Percentiles rank a stretch among this genome's conserved stretches.
Conservation (phyloP, 2,113 vertebrate species). For the Ailurus styani region DNA sequence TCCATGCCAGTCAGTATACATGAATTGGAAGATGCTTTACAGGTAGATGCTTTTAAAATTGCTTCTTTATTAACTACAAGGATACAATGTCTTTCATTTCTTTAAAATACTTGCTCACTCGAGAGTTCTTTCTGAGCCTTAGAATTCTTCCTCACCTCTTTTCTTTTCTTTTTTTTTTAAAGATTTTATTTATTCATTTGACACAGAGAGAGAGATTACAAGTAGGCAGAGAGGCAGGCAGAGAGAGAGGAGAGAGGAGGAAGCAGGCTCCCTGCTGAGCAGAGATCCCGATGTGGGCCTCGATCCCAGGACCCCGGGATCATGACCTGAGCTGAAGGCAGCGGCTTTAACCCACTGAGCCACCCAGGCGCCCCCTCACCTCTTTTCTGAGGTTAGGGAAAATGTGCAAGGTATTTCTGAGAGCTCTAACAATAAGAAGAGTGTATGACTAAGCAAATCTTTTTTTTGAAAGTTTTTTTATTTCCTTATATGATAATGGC, state of each 20-base stretch:
- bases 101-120: background rate
- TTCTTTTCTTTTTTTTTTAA: too few species aligned
- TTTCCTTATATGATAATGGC: background rate
- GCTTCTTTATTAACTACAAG: background rate
- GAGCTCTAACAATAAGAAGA: background rate
- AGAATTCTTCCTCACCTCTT: background rate
- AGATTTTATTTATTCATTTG: too few species aligned
- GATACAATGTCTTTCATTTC: constrained; percentile 12
- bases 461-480: background rate
- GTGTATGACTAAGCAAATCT: background rate
- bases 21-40: background rate
- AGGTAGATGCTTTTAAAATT: constrained; percentile 13
- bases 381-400: background rate
- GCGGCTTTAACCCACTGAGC: too few species aligned
- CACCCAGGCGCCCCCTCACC: too few species aligned
- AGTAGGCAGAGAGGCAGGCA: too few species aligned
- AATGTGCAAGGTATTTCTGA: background rate
- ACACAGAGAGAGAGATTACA: too few species aligned
- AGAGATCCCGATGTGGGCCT: too few species aligned
- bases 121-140: background rate
- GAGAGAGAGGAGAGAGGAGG: too few species aligned
- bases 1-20: background rate
- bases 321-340: too few species aligned
- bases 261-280: too few species aligned
- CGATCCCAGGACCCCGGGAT: too few species aligned